Conservation (phyloP, 2,797 vertebrate genomes). For the Siniperca obscura region DNA sequence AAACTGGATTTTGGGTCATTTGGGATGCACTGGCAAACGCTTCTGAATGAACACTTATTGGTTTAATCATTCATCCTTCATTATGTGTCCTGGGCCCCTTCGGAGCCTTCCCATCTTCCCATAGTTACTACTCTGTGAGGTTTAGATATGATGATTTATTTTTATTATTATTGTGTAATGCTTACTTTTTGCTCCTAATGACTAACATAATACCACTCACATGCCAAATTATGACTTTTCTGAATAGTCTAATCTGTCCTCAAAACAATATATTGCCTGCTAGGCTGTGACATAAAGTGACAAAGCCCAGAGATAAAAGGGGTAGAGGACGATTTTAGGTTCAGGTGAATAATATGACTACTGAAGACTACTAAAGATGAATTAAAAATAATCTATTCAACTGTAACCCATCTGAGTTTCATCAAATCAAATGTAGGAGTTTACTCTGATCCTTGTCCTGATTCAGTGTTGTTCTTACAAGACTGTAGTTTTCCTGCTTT, state of each 20-base stretch:
- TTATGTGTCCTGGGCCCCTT: not conserved
- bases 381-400: not conserved
- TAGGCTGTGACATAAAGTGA: too few species aligned
- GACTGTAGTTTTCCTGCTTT: constrained; percentile 22
- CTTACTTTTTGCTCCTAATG: not conserved
- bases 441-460: not conserved
- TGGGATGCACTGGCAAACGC: not conserved
- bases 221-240: not conserved
- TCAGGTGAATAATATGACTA: too few species aligned
- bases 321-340: too few species aligned
- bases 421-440: not conserved
- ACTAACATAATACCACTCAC: not conserved
- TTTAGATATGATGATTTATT: not conserved
- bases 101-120: not conserved
- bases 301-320: too few species aligned
- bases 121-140: not conserved
- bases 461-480: not conserved
- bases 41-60: not conserved
- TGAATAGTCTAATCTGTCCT: not conserved
- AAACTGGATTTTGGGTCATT: too few species aligned
- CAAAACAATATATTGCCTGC: not conserved
- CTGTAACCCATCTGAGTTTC: too few species aligned
- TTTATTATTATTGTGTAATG: too few species aligned
- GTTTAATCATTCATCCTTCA: too few species aligned
- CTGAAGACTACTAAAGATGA: not conserved